These are phyloP conservation scores for Mesorhabditis sp. DNA, from an alignment of 2,888 invertebrate genomes.

Conservation along the genomic window DNA sequence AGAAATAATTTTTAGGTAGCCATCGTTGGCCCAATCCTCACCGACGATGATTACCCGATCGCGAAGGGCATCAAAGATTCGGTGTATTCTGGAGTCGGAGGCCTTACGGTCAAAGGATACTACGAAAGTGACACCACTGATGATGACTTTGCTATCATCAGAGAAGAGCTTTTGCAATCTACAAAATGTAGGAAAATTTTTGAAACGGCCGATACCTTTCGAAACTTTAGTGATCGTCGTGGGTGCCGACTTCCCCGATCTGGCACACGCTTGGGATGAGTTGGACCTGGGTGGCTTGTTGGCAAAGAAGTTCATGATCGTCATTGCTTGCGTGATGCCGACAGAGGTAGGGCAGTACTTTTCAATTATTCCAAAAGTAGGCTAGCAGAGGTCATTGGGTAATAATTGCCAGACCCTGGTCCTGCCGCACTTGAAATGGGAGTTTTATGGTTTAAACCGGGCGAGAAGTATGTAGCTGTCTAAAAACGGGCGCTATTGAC, in stretches of 20 bases:
- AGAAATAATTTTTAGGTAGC: background rate
- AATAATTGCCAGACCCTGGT: too few relatives aligned
- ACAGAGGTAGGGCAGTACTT: constrained; percentile 8
- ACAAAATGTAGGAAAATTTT: background rate
- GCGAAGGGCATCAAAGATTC: background rate
- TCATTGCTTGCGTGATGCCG: background rate
- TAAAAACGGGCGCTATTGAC: too few relatives aligned
- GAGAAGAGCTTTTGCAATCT: background rate
- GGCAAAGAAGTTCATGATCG: background rate
- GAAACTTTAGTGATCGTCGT: background rate
- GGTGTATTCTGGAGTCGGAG: background rate
- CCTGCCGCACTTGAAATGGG: too few relatives aligned
- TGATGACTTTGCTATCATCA: background rate
- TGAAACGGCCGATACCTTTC: background rate
- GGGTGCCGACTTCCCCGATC: background rate
- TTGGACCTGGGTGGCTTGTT: background rate
- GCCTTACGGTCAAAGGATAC: background rate
- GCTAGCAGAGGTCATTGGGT: too few relatives aligned
- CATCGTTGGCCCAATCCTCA: background rate
- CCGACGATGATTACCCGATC: background rate
- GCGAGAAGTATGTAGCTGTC: too few relatives aligned
- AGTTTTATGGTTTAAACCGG: too few relatives aligned
- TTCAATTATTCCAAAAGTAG: background rate
- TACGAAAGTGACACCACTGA: background rate
- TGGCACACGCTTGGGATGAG: background rate